Percentiles rank a stretch among this genome's conserved stretches.
phyloP scores from a whole-genome alignment of 2,113 vertebrate species.

The Motacilla tschutschensis region DNA sequence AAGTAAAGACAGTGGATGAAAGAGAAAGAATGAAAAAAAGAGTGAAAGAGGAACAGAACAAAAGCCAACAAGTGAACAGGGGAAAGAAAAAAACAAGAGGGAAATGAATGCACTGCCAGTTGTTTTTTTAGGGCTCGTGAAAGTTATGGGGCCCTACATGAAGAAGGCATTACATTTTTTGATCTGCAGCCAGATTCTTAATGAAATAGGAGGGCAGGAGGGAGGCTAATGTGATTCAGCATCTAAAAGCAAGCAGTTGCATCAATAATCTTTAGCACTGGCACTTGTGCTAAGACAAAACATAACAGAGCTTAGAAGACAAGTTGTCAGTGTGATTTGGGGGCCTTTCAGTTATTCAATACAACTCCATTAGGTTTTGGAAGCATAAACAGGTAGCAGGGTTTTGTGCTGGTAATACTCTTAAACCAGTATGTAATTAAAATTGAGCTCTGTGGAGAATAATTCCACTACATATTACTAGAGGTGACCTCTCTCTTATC shows the following conservation, averaged over 20 bases:
- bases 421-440: slow-evolving; percentile 64
- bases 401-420: slow-evolving; percentile 49
- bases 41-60: not conserved
- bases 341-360: slow-evolving; percentile 59
- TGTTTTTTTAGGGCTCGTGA: slow-evolving; percentile 24
- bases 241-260: slow-evolving; percentile 70
- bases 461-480: not conserved
- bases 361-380: slow-evolving; percentile 70
- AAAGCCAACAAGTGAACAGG: not conserved
- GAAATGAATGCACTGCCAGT: slow-evolving; percentile 34
- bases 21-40: not conserved
- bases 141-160: slow-evolving; percentile 54
- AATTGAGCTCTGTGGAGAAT: slow-evolving; percentile 60
- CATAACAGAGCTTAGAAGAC: slow-evolving; percentile 48
- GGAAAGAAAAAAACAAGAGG: not conserved
- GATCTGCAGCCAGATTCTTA: slow-evolving; percentile 78
- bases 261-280: slow-evolving; percentile 71
- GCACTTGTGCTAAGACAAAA: slow-evolving; percentile 62
- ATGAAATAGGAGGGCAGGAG: slow-evolving; percentile 75
- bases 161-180: slow-evolving; percentile 66
- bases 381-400: slow-evolving; percentile 58
- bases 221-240: slow-evolving; percentile 72
- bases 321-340: slow-evolving; percentile 58
- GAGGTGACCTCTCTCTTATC: slow-evolving; percentile 47
- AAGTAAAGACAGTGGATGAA: not conserved